These are phyloP conservation scores for Pteromalus puparum DNA, from an alignment of 1,140 invertebrate genomes.

Conservation along the genomic window DNA sequence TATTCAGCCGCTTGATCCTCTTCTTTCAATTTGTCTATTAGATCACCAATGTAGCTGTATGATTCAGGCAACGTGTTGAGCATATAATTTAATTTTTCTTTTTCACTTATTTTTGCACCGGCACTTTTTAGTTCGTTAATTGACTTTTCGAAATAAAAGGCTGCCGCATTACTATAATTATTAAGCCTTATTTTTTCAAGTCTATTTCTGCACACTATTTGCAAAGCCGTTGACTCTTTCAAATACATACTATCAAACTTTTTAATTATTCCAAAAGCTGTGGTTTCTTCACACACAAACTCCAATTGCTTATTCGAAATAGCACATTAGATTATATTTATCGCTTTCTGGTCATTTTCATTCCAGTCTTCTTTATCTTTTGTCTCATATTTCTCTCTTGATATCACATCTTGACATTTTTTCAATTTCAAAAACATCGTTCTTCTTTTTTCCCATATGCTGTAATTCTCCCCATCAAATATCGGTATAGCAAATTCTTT, in stretches of 20 bases:
- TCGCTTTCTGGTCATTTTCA: slow-evolving; percentile 48
- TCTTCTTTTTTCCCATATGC: slow-evolving; percentile 29
- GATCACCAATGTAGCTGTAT: too few species aligned
- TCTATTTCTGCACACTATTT: too few species aligned
- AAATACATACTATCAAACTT: background rate
- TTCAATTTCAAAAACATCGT: slow-evolving; percentile 26
- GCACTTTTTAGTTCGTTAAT: too few species aligned
- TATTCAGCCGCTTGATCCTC: too few species aligned
- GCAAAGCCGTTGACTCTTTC: too few species aligned
- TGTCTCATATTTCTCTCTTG: background rate
- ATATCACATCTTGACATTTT: slow-evolving; percentile 28
- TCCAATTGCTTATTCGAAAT: slow-evolving; percentile 49
- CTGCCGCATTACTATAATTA: background rate
- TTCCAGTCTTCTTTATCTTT: slow-evolving; percentile 19
- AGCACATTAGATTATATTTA: slow-evolving; percentile 40
- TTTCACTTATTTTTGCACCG: too few species aligned
- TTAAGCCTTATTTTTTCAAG: background rate
- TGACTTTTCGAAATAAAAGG: too few species aligned
- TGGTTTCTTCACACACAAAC: slow-evolving; percentile 14
- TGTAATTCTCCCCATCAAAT: slow-evolving; percentile 33
- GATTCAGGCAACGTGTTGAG: too few species aligned
- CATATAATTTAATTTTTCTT: too few species aligned
- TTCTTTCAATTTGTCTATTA: too few species aligned
- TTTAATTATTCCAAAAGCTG: slow-evolving; percentile 28
- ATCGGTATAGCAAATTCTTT: slow-evolving; percentile 10